Conservation (phyloP, 2,888 invertebrate genomes). For the Aphelenchoides bicaudatus region DNA sequence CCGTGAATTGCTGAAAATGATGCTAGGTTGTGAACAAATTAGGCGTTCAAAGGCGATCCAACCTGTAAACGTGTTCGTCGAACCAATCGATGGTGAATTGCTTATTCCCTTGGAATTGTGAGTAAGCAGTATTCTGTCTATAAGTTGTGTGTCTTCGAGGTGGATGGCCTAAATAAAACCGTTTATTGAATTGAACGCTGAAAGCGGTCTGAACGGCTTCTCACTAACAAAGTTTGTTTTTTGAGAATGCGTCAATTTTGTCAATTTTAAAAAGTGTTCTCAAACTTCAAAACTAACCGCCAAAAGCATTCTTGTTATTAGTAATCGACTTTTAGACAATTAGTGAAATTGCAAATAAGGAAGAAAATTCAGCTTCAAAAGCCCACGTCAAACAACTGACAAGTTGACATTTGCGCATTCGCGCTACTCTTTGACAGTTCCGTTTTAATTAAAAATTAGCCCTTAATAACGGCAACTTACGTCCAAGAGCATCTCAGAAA, state of each 20-base stretch:
- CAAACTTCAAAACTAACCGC: no score
- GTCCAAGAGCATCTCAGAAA: conserved; percentile 58
- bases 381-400: background rate
- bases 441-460: background rate
- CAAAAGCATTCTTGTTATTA: no score
- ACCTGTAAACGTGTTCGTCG: conserved; percentile 58
- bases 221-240: conserved; percentile 4
- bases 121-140: conserved; percentile 52
- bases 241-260: conserved; percentile 10
- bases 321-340: conserved; percentile 8
- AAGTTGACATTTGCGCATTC: background rate
- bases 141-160: conserved; percentile 52
- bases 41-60: conserved; percentile 55
- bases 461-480: conserved; percentile 32
- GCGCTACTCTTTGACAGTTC: background rate
- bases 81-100: conserved; percentile 55
- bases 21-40: no score
- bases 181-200: no score
- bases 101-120: conserved; percentile 54
- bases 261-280: no score
- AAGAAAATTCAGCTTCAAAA: background rate
- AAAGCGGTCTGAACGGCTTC: background rate
- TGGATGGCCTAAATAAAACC: conserved; percentile 61
- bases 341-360: conserved; percentile 3
- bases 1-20: no score